A percentile compares a stretch with the other conserved stretches of the same genome.
Evolutionary conservation across 2,888 invertebrate species (phyloP).

Genomic region (Deilephila elpenor): DNA sequence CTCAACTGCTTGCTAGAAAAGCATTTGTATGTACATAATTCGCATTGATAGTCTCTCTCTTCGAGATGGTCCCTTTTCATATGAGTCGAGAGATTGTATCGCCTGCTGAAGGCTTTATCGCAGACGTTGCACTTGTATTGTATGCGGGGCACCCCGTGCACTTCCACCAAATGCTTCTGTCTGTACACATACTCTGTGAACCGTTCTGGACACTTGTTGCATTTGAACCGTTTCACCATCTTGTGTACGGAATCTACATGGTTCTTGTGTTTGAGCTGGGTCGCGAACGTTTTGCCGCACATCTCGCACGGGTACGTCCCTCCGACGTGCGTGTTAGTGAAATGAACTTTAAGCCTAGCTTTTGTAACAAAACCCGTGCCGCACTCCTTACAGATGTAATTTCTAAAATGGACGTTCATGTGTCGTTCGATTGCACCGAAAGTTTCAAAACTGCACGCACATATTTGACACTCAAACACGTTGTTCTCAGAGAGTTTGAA

Average conservation of each 20-base stretch:
- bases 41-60: slow-evolving; percentile 56
- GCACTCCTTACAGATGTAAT: slow-evolving; percentile 74
- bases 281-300: slow-evolving; percentile 64
- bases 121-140: slow-evolving; percentile 71
- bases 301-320: slow-evolving; percentile 62
- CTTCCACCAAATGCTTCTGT: slow-evolving; percentile 68
- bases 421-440: slow-evolving; percentile 73
- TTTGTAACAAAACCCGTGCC: slow-evolving; percentile 72
- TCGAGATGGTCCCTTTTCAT: slow-evolving; percentile 69
- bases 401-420: slow-evolving; percentile 74
- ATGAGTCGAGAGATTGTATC: slow-evolving; percentile 65
- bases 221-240: slow-evolving; percentile 64
- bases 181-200: slow-evolving; percentile 68
- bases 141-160: slow-evolving; percentile 62
- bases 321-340: slow-evolving; percentile 56
- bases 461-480: slow-evolving; percentile 65
- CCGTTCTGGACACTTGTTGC: slow-evolving; percentile 65
- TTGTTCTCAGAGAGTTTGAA: slow-evolving; percentile 59
- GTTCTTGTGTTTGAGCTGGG: slow-evolving; percentile 63
- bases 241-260: slow-evolving; percentile 66
- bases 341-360: slow-evolving; percentile 66
- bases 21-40: slow-evolving; percentile 58
- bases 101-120: slow-evolving; percentile 57
- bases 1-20: slow-evolving; percentile 66
- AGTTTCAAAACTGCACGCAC: slow-evolving; percentile 67